Percentiles rank a stretch among this genome's conserved stretches.
phyloP scores from a whole-genome alignment of 2,888 invertebrate genomes.

The Acrobasis repandana region DNA sequence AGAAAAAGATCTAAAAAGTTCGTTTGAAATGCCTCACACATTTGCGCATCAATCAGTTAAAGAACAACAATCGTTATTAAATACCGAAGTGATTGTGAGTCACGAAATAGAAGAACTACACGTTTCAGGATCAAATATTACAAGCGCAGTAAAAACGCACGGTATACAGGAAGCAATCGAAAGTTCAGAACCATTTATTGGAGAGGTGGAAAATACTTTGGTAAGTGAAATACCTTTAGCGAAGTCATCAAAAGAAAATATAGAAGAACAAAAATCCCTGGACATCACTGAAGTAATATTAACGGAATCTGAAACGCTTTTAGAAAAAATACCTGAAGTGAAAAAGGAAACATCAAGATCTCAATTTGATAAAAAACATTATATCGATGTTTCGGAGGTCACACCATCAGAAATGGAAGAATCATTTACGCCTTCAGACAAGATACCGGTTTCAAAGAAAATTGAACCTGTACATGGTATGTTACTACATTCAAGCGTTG shows the following conservation, averaged over 20 bases:
- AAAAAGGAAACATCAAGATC: constrained; percentile 47
- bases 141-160: constrained; percentile 49
- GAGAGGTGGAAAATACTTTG: constrained; percentile 45
- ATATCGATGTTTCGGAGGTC: constrained; percentile 60
- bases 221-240: constrained; percentile 31
- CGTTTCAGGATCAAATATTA: constrained; percentile 37
- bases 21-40: constrained; percentile 39
- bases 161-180: constrained; percentile 55
- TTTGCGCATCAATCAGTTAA: constrained; percentile 52
- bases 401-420: constrained; percentile 70
- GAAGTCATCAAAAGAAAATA: constrained; percentile 38
- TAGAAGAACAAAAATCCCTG: constrained; percentile 57
- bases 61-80: constrained; percentile 65
- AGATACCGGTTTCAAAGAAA: constrained; percentile 38
- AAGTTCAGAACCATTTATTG: constrained; percentile 55
- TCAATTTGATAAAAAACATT: constrained; percentile 64
- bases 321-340: constrained; percentile 35
- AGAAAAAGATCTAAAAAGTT: constrained; percentile 53
- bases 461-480: constrained; percentile 44
- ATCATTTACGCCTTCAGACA: constrained; percentile 35
- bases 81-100: constrained; percentile 67
- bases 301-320: constrained; percentile 50
- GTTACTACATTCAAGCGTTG: constrained; percentile 43
- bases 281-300: constrained; percentile 55
- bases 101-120: constrained; percentile 64